phyloP scores from a whole-genome alignment of 2,797 vertebrate species.

The Echeneis naucrates region DNA sequence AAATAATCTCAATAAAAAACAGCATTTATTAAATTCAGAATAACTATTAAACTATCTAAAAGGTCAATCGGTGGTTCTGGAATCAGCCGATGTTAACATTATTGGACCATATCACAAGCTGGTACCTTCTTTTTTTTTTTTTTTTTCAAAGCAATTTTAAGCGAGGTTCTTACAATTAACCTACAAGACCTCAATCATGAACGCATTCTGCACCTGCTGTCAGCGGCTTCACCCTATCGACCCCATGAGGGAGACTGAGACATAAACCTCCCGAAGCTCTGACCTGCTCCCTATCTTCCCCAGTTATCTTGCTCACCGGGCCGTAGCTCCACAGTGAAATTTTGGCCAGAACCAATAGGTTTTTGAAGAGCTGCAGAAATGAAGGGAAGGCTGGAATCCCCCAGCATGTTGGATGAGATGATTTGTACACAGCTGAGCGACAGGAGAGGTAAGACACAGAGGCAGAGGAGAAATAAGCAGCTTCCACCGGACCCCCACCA shows the following conservation, averaged over 20 bases:
- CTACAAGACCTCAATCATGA: constrained; percentile 5
- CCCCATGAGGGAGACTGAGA: neutral
- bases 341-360: neutral
- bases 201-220: neutral
- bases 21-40: neutral
- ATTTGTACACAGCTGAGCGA: constrained; percentile 25
- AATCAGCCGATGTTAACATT: too few relatives aligned
- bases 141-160: neutral
- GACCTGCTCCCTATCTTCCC: neutral
- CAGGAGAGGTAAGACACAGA: constrained; percentile 13
- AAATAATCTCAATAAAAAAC: neutral
- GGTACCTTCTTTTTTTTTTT: neutral
- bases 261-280: neutral
- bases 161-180: neutral
- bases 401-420: constrained; percentile 15
- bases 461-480: constrained; percentile 24
- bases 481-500: constrained; percentile 47
- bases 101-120: neutral
- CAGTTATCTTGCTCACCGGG: neutral
- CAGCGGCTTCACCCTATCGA: neutral
- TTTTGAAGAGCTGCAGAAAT: constrained; percentile 18
- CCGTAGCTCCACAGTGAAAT: neutral
- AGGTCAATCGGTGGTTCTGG: neutral
- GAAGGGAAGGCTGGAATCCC: constrained; percentile 20
- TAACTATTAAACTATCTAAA: neutral